Base-by-base conservation (phyloP, 2,113 vertebrate species). In the Pelecanus crispus region DNA sequence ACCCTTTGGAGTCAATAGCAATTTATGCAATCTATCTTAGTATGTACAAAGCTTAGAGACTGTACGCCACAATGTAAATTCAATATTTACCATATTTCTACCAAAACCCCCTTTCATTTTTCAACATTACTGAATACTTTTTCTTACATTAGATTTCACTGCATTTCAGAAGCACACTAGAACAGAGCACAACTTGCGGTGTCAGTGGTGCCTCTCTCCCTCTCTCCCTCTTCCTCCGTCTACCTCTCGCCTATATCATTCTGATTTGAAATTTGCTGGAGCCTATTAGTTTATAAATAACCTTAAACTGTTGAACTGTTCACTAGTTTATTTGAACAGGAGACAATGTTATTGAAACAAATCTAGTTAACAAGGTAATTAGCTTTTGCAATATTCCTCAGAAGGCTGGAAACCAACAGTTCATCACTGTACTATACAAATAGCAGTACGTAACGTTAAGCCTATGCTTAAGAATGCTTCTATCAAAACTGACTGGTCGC, bases 321-420 rank as follows among this genome's bases (percentile, higher is more conserved):
- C 1, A 0, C 44, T 42, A 56, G 92, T 80, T 90, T 94, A 95
- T 90, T 89, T 81, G 83, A 94, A 93, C 72, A 74, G 71, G 28
- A 63, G 56, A 74, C 49, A 45, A 21, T 55, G 58, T 91, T 95
- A 84, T 62, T 85, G 55, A 94, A 96, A 86, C 68, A 89, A 94
- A 86, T 84, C 81, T 86, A 82, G 86, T 96, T 94, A 94, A 94
- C 79, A 88, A 74, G 72, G 34, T 73, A 97, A 96, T 90, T 92
- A 96, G 38, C 70, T 92, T 80, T 78, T 56, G 50, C 58, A 84
- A 44, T 86, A 78, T 94, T 90, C 81, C 63, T 96, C 65, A 28
- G 62, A 85, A 95, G 91, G 62, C 81, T 93, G 81, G 73, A 89
- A 92, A 85, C 29, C 50, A 77, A 24, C 70, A 38, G 66, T 32